A percentile compares a stretch with the other conserved stretches of the same genome.
phyloP scores from a whole-genome alignment of 2,797 vertebrate genomes.

The Periparus ater region DNA sequence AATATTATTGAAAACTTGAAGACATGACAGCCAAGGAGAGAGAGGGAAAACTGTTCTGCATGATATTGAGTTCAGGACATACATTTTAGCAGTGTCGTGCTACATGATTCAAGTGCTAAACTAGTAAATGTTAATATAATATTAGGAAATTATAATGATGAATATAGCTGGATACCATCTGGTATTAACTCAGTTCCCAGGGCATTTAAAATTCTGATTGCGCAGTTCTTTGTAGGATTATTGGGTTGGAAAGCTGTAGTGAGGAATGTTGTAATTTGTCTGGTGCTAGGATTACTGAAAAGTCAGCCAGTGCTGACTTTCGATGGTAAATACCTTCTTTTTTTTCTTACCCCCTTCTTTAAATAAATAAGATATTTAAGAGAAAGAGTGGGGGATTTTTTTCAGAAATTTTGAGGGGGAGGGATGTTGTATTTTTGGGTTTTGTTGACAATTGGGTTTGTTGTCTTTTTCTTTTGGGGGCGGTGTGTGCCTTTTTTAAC shows the following conservation, averaged over 20 bases:
- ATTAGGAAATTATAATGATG: conserved; percentile 54
- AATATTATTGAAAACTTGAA: conserved; percentile 16
- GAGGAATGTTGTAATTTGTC: conserved; percentile 30
- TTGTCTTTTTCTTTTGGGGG: background rate
- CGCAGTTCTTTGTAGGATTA: conserved; percentile 38
- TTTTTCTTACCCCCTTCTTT: no score
- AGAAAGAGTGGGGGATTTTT: background rate
- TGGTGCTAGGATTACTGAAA: background rate
- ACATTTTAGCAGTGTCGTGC: background rate
- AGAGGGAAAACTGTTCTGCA: background rate
- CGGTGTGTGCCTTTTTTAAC: background rate
- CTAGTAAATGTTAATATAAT: conserved; percentile 49
- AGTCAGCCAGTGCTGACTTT: background rate
- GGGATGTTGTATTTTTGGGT: accelerated
- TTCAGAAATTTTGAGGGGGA: background rate
- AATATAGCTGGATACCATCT: conserved; percentile 53
- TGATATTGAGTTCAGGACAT: background rate
- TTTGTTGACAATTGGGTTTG: background rate
- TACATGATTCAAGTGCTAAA: conserved; percentile 39
- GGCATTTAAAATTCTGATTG: conserved; percentile 50
- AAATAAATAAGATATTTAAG: background rate
- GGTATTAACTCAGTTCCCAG: conserved; percentile 45
- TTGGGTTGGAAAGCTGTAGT: conserved; percentile 16
- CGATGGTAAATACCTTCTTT: background rate
- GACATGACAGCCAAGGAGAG: background rate